A percentile compares a stretch with the other conserved stretches of the same genome.
Conservation (phyloP, 2,797 vertebrate species). For the Eulemur mongoz region DNA sequence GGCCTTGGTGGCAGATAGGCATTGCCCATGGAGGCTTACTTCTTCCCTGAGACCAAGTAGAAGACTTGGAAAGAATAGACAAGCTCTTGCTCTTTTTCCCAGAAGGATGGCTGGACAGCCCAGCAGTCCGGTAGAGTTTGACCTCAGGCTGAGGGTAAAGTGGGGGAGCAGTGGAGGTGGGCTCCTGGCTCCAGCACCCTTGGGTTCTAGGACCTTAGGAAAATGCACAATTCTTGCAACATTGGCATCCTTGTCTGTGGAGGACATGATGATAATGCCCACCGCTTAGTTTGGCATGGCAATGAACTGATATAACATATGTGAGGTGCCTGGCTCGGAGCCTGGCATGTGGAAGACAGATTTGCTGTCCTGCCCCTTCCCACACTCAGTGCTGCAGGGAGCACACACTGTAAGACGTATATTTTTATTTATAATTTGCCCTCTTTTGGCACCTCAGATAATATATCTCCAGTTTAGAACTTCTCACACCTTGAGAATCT, state of each 20-base stretch:
- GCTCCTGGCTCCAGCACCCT: background rate
- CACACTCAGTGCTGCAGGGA: background rate
- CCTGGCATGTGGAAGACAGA: background rate
- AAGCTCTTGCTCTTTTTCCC: background rate
- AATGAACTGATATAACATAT: background rate
- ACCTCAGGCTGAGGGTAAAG: background rate
- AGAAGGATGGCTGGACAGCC: background rate
- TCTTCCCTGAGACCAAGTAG: background rate
- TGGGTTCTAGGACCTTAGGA: background rate
- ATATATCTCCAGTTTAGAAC: slow-evolving; percentile 42
- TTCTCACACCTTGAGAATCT: slow-evolving; percentile 23
- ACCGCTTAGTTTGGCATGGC: background rate
- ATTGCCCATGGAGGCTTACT: background rate
- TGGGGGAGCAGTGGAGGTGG: background rate
- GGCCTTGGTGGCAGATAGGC: background rate
- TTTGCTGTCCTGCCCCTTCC: background rate
- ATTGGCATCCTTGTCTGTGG: background rate
- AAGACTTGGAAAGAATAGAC: background rate
- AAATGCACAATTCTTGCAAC: background rate
- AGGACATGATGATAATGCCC: background rate
- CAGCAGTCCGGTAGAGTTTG: background rate
- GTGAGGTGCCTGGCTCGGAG: background rate
- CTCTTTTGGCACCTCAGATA: slow-evolving; percentile 5
- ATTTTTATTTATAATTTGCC: slow-evolving; percentile 4
- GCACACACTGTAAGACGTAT: background rate